phyloP scores from a whole-genome alignment of 2,797 vertebrate species.

The Sparus aurata region DNA sequence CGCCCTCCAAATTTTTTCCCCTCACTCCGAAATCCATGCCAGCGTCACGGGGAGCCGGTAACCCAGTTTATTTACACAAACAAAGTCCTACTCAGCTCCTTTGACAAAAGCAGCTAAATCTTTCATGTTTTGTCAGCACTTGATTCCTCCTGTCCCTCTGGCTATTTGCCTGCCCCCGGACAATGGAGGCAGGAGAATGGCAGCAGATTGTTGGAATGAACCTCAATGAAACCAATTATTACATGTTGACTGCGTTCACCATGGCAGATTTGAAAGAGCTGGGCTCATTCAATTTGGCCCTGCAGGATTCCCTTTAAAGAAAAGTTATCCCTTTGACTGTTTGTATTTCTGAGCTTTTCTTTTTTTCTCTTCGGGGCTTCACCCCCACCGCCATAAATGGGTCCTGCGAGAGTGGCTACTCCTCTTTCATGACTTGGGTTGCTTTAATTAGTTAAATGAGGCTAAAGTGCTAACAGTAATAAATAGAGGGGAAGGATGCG shows the following conservation, averaged over 20 bases:
- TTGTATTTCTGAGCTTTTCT: conserved; percentile 99
- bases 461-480: conserved; percentile 82
- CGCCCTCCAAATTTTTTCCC: conserved; percentile 49
- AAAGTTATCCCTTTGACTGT: conserved; percentile 99
- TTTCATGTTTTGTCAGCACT: conserved; percentile 99
- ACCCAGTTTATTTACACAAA: conserved; percentile 99
- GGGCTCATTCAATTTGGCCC: conserved; percentile 99
- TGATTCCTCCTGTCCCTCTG: conserved; percentile 99
- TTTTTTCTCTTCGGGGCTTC: conserved; percentile 56
- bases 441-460: conserved; percentile 99
- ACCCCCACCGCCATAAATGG: conserved; percentile 92
- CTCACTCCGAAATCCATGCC: conserved; percentile 64
- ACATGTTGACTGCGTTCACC: conserved; percentile 99
- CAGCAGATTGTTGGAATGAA: conserved; percentile 99
- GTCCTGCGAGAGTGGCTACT: conserved; percentile 92
- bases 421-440: conserved; percentile 96
- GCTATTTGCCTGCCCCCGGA: conserved; percentile 98
- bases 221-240: conserved; percentile 99
- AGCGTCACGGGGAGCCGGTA: conserved; percentile 86
- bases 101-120: conserved; percentile 99
- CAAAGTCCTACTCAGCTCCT: conserved; percentile 99
- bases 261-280: conserved; percentile 99
- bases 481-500: conserved; percentile 65
- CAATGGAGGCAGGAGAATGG: conserved; percentile 99
- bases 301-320: conserved; percentile 98